phyloP scores from a whole-genome alignment of 2,888 invertebrate genomes.

The Eudasyphora cyanicolor region DNA sequence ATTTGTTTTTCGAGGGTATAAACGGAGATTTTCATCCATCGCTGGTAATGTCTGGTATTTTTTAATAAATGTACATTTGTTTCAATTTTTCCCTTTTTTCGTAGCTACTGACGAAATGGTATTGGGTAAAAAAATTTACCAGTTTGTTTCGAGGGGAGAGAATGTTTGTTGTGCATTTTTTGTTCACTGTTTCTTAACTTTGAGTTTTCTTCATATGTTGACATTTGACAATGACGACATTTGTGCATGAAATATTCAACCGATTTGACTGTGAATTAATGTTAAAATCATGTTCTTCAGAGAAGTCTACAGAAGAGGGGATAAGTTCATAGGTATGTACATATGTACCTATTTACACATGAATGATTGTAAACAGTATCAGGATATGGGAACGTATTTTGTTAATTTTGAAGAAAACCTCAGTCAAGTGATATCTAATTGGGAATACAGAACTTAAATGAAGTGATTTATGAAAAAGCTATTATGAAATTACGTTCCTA shows the following conservation, averaged over 20 bases:
- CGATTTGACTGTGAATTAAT: slow-evolving; percentile 77
- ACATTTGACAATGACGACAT: slow-evolving; percentile 77
- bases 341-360: no score
- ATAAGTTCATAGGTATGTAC: slow-evolving; percentile 9
- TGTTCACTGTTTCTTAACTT: slow-evolving; percentile 38
- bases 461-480: no score
- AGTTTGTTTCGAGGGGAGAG: not conserved
- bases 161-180: slow-evolving; percentile 8
- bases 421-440: no score
- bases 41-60: slow-evolving; percentile 36
- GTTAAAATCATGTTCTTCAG: slow-evolving; percentile 72
- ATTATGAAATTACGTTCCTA: no score
- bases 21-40: slow-evolving; percentile 26
- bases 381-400: no score
- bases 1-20: not conserved
- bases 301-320: no score
- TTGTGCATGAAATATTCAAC: slow-evolving; percentile 77
- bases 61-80: slow-evolving; percentile 34
- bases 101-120: not conserved
- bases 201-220: slow-evolving; percentile 66
- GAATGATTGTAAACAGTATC: no score
- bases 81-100: slow-evolving; percentile 4
- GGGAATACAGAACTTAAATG: no score
- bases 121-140: slow-evolving; percentile 18
- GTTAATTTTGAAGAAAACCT: no score